Percentiles rank a stretch among this genome's conserved stretches.
Evolutionary conservation across 2,888 invertebrate genomes (phyloP).

Genomic region (Pyrrhia umbra): DNA sequence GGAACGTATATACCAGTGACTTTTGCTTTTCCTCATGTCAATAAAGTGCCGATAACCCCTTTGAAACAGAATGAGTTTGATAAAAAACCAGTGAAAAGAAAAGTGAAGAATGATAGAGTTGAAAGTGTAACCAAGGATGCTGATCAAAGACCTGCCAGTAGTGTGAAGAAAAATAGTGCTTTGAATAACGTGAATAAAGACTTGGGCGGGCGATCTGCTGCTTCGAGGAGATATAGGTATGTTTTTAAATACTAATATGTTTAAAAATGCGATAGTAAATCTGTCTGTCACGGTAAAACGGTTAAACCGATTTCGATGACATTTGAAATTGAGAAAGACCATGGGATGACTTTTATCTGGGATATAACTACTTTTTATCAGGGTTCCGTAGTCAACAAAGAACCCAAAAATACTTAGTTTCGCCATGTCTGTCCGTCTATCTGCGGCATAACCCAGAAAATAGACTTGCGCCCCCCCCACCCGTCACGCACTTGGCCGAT

Average conservation of each 20-base stretch:
- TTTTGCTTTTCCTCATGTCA: conserved; percentile 39
- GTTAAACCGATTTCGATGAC: too few species aligned
- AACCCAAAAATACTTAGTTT: too few species aligned
- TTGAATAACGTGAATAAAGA: conserved; percentile 56
- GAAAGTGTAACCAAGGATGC: conserved; percentile 14
- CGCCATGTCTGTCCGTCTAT: too few species aligned
- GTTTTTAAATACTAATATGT: too few species aligned
- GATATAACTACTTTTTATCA: too few species aligned
- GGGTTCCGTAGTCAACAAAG: too few species aligned
- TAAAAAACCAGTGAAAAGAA: conserved; percentile 69
- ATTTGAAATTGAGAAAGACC: too few species aligned
- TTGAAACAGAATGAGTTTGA: conserved; percentile 56
- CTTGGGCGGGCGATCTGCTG: conserved; percentile 76
- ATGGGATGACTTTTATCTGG: too few species aligned
- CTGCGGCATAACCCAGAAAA: too few species aligned
- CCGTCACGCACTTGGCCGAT: too few species aligned
- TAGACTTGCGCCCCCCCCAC: too few species aligned
- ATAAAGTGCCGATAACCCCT: conserved; percentile 76
- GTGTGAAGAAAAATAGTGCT: conserved; percentile 23
- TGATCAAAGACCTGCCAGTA: not conserved
- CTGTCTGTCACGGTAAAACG: too few species aligned
- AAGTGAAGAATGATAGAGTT: conserved; percentile 53
- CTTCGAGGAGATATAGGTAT: conserved; percentile 79
- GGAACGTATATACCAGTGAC: conserved; percentile 35
- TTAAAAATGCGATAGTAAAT: not conserved